Evolutionary conservation across 2,797 vertebrate species (phyloP).

Genomic region (Sciurus vulgaris): DNA sequence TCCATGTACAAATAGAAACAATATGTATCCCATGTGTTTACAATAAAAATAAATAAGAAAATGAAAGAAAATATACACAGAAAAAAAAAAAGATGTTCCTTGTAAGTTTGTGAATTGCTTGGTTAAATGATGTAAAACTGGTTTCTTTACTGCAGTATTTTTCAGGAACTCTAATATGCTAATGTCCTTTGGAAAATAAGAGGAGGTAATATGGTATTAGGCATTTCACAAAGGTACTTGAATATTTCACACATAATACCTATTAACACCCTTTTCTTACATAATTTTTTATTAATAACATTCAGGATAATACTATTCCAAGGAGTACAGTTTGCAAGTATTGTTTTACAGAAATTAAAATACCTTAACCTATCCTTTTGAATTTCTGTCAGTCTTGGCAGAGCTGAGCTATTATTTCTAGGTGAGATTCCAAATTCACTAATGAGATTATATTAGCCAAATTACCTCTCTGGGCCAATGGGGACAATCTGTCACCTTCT

Average conservation of each 20-base stretch:
- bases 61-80: no score
- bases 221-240: background rate
- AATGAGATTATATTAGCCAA: conserved; percentile 52
- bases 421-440: conserved; percentile 66
- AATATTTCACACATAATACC: conserved; percentile 40
- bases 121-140: conserved; percentile 5
- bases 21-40: no score
- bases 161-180: conserved; percentile 31
- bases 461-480: conserved; percentile 47
- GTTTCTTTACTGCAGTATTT: conserved; percentile 12
- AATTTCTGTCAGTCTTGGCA: conserved; percentile 57
- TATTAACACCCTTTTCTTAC: background rate
- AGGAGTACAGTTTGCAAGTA: conserved; percentile 7
- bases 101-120: conserved; percentile 39
- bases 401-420: conserved; percentile 62
- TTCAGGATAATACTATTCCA: conserved; percentile 2
- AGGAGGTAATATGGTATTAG: conserved; percentile 1
- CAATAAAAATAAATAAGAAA: no score
- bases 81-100: background rate
- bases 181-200: background rate
- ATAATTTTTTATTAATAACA: conserved; percentile 56
- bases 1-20: no score
- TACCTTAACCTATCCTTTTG: conserved; percentile 37
- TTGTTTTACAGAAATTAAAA: conserved; percentile 45
- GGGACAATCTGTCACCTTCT: conserved; percentile 1